Base-by-base conservation (phyloP, 2,888 invertebrate genomes). In the Encarsia formosa region DNA sequence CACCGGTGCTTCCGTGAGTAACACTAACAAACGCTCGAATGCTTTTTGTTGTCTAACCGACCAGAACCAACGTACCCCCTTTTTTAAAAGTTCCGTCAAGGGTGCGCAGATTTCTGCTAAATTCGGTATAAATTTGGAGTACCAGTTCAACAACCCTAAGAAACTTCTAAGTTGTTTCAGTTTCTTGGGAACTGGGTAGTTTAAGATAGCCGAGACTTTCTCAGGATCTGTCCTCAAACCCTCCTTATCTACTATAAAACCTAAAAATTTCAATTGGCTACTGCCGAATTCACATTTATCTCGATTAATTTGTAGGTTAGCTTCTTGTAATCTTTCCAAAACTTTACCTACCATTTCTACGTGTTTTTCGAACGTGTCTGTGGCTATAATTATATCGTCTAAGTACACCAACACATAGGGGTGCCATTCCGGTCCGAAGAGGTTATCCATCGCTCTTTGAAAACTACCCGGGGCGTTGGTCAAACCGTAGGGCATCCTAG, bases 181-280 rank as follows among this genome's bases (percentile, higher is more conserved):
- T 15, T 34, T 15, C 34, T 15, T 3, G n/a, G 13, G 4, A 1
- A 9, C 2, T 16, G 22, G 22, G 20, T 20, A 9, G 3, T 20
- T 11, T 13, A 38, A 4, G n/a, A 20, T 38, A 2, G 19, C 9
- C 2, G 19, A 22, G 1, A 38, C 4, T 38, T 38, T 20, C 4
- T 19, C 38, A 2, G 38, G 11, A 13, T 11, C n/a, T 4, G 9
- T n/a, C 3, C 8, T 4, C 9, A 20, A 9, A 4, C 45, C 45
- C 3, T 46, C 26, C 2, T 37, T 11, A 29, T 46, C 22, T 2
- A 46, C 5, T 5, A 13, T 8, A 0, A 66, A 65, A 0, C 68
- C 66, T 5, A 69, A 46, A 41, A 62, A 40, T 23, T 15, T 3
- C 1, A 40, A n/a, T 2, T 40, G 15, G 2, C 15, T 3, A 11